Percentiles rank a stretch among this genome's conserved stretches.
Evolutionary conservation across 2,888 invertebrate genomes (phyloP).

Genomic region (Atherix ibis): DNA sequence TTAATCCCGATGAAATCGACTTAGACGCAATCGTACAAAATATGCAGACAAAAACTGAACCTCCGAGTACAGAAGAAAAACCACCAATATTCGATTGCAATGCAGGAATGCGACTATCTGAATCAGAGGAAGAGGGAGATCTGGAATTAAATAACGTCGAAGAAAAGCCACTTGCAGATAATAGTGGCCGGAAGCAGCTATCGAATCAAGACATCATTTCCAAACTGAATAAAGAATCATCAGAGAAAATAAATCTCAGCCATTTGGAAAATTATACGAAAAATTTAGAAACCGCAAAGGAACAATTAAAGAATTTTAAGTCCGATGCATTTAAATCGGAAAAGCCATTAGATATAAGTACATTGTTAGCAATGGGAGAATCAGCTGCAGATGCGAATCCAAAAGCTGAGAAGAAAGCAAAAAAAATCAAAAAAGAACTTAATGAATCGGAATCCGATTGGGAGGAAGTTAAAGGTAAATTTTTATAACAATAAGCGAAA

Average conservation of each 20-base stretch:
- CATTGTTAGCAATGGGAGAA: slow-evolving; percentile 52
- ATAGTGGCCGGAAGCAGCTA: slow-evolving; percentile 12
- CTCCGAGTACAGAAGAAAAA: slow-evolving; percentile 11
- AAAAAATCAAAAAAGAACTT: slow-evolving; percentile 19
- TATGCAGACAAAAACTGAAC: slow-evolving; percentile 12
- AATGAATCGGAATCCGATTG: slow-evolving; percentile 51
- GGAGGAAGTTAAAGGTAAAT: slow-evolving; percentile 58
- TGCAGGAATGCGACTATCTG: slow-evolving; percentile 23
- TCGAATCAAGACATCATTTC: background rate
- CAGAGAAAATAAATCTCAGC: slow-evolving; percentile 36
- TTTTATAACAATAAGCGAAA: slow-evolving; percentile 5
- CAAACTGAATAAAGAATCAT: slow-evolving; percentile 33
- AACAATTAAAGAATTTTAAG: slow-evolving; percentile 37
- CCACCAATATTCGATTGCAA: slow-evolving; percentile 27
- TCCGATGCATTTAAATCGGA: slow-evolving; percentile 19
- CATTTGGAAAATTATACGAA: slow-evolving; percentile 40
- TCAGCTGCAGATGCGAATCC: slow-evolving; percentile 19
- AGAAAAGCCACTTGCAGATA: slow-evolving; percentile 16
- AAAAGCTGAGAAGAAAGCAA: slow-evolving; percentile 17
- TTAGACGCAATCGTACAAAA: slow-evolving; percentile 39
- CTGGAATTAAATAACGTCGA: slow-evolving; percentile 4
- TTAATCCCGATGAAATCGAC: slow-evolving; percentile 38
- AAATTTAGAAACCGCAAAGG: slow-evolving; percentile 42
- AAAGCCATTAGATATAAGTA: slow-evolving; percentile 39
- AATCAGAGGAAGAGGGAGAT: slow-evolving; percentile 17